Percentiles rank a stretch among this genome's conserved stretches.
phyloP scores from a whole-genome alignment of 2,888 invertebrate species.

The Morpho achilles region DNA sequence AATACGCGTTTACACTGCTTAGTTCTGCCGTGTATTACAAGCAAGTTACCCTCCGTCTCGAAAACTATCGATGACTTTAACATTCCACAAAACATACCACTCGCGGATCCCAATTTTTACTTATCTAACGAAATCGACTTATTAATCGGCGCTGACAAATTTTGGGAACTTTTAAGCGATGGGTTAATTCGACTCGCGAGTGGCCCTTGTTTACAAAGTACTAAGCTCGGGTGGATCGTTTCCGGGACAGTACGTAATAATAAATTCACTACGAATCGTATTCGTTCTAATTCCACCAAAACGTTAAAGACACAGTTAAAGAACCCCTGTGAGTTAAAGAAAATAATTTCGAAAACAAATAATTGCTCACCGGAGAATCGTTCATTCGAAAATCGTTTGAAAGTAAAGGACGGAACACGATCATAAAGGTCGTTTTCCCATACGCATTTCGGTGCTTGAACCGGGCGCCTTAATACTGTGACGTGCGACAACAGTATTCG shows the following conservation, averaged over 20 bases:
- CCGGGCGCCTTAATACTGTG: too few relatives aligned
- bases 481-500: too few relatives aligned
- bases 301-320: conserved; percentile 21
- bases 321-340: too few relatives aligned
- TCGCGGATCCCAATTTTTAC: conserved; percentile 23
- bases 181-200: conserved; percentile 22
- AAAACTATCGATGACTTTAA: not conserved
- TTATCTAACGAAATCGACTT: conserved; percentile 19
- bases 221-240: conserved; percentile 30
- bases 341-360: too few relatives aligned
- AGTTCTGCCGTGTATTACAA: conserved; percentile 21
- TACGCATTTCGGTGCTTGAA: too few relatives aligned
- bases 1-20: conserved; percentile 22
- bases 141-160: conserved; percentile 26
- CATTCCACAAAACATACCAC: conserved; percentile 16
- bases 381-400: too few relatives aligned
- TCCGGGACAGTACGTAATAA: conserved; percentile 23
- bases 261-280: not conserved
- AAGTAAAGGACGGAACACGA: too few relatives aligned
- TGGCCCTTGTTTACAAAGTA: conserved; percentile 29
- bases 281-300: conserved; percentile 24
- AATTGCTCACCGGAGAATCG: too few relatives aligned
- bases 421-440: too few relatives aligned
- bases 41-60: not conserved
- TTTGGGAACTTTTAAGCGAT: conserved; percentile 27